These are phyloP conservation scores for Mormyrops attenuatus DNA, from an alignment of 2,797 vertebrate species.

Conservation along the genomic window DNA sequence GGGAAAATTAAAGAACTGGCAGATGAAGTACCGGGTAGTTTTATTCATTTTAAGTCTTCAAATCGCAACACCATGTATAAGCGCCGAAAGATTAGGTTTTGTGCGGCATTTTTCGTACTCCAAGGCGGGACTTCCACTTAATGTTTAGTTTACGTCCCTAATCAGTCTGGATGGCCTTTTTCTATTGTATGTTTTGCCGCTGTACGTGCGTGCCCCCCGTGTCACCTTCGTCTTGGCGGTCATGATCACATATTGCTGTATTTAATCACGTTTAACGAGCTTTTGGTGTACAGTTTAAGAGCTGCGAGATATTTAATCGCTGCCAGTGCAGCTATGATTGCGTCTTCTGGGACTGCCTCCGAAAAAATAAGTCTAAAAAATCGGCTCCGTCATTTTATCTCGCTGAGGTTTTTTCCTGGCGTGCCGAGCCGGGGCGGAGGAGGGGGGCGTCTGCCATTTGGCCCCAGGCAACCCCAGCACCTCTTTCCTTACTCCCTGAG, in stretches of 20 bases:
- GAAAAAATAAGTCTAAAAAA: constrained; percentile 6
- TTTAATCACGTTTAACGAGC: constrained; percentile 39
- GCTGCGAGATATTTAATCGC: constrained; percentile 34
- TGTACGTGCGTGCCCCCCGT: neutral
- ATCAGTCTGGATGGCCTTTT: neutral
- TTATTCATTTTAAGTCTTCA: too few species aligned
- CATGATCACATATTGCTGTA: constrained; percentile 21
- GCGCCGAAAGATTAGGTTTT: neutral
- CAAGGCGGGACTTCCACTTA: neutral
- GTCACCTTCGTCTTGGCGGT: neutral
- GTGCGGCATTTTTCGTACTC: neutral
- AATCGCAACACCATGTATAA: neutral
- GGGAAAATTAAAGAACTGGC: neutral
- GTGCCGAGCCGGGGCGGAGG: neutral
- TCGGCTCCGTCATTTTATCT: constrained; percentile 32
- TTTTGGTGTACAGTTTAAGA: constrained; percentile 34
- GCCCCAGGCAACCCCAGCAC: neutral
- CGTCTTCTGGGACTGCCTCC: constrained; percentile 29
- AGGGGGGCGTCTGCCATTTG: neutral
- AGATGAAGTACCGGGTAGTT: neutral
- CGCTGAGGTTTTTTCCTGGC: constrained; percentile 16
- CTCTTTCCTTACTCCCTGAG: neutral
- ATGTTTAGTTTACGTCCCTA: neutral
- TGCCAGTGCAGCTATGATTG: constrained; percentile 38
- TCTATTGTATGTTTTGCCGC: too few species aligned